Evolutionary conservation across 2,113 vertebrate genomes (phyloP).

Genomic region (Rhinogobius similis): DNA sequence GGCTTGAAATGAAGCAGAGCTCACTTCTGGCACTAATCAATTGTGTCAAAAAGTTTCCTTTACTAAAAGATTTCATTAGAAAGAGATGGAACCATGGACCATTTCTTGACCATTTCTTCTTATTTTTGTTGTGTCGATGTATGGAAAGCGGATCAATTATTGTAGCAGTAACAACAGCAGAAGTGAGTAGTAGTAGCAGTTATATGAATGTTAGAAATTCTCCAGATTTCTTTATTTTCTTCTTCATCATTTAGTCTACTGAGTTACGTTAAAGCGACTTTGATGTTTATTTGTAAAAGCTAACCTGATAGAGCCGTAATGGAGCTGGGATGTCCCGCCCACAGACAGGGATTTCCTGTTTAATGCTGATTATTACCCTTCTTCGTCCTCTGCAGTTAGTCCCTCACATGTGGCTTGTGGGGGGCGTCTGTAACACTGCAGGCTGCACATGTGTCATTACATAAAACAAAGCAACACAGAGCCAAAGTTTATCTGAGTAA

Average conservation of each 20-base stretch:
- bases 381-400: conserved; percentile 35
- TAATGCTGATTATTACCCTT: conserved; percentile 57
- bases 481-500: background rate
- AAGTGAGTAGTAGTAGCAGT: no score
- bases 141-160: no score
- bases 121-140: no score
- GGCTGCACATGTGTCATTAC: background rate
- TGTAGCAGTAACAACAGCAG: no score
- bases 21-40: no score
- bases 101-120: no score
- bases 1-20: no score
- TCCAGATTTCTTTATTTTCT: no score
- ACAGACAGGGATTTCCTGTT: conserved; percentile 61
- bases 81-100: no score
- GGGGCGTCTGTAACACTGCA: background rate
- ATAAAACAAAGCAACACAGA: background rate
- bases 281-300: background rate
- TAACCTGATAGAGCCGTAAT: conserved; percentile 10
- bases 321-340: conserved; percentile 7
- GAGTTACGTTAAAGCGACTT: background rate
- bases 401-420: background rate
- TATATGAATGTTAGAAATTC: no score
- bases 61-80: no score
- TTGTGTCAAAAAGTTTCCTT: no score
- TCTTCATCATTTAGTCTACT: background rate